phyloP scores from a whole-genome alignment of 2,797 vertebrate species.

The Petrocephalus sullivani region DNA sequence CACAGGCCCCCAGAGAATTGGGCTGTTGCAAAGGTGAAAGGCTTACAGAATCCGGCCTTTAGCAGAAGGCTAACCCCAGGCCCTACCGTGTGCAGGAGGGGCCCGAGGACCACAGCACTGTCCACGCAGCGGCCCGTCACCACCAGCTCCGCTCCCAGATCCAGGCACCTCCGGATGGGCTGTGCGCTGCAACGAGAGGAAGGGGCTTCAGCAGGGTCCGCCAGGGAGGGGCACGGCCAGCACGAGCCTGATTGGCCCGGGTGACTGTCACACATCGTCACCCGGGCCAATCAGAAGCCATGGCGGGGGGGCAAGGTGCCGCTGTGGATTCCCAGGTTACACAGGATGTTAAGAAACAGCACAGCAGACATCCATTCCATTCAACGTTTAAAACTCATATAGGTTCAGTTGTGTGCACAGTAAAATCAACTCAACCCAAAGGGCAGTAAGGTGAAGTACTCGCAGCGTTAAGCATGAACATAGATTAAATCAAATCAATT shows the following conservation, averaged over 20 bases:
- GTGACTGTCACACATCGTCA: not conserved
- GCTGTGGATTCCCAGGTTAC: not conserved
- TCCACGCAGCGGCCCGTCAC: constrained; percentile 77
- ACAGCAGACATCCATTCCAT: not conserved
- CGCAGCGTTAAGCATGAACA: not conserved
- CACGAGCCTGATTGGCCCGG: not conserved
- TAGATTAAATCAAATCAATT: not conserved
- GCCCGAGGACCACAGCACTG: constrained; percentile 74
- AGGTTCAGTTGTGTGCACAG: not conserved
- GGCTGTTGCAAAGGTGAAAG: not conserved
- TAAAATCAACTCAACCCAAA: not conserved
- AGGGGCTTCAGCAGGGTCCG: not conserved
- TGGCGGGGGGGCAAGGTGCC: not conserved
- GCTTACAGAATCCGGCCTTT: not conserved
- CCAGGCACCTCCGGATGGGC: constrained; percentile 74
- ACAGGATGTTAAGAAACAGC: not conserved
- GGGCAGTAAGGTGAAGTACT: not conserved
- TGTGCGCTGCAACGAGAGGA: constrained; percentile 53
- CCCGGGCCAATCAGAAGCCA: not conserved
- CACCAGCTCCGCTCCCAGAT: constrained; percentile 75
- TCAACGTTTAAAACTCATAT: too few relatives aligned
- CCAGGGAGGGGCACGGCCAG: not conserved
- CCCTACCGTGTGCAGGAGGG: constrained; percentile 74
- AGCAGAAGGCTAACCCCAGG: not conserved
- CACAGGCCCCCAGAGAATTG: not conserved